A percentile compares a stretch with the other conserved stretches of the same genome.
phyloP scores from a whole-genome alignment of 2,113 vertebrate species.

The Prietella phreatophila region DNA sequence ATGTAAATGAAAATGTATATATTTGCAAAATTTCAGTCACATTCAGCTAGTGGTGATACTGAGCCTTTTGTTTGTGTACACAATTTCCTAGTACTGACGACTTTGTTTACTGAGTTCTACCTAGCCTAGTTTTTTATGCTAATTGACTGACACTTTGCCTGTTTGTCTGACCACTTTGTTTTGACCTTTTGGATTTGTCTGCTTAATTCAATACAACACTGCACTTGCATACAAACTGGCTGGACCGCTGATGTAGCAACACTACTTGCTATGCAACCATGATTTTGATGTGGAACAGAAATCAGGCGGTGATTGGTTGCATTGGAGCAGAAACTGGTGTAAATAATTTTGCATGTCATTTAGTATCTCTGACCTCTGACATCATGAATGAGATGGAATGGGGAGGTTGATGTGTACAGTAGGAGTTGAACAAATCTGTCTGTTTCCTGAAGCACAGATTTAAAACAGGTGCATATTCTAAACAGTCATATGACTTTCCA shows the following conservation, averaged over 20 bases:
- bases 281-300: neutral
- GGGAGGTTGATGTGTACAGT: neutral
- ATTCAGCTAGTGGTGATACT: neutral
- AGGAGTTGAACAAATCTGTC: slow-evolving; percentile 13
- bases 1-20: neutral
- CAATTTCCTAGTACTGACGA: neutral
- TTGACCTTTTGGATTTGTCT: neutral
- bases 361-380: slow-evolving; percentile 30
- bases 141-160: neutral
- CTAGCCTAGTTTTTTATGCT: neutral
- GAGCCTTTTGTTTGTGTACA: neutral
- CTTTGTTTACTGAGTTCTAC: neutral
- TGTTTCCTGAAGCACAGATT: slow-evolving; percentile 38
- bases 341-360: slow-evolving; percentile 19
- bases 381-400: slow-evolving; percentile 1
- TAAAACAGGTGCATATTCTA: slow-evolving; percentile 47
- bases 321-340: neutral
- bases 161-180: neutral
- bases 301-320: neutral
- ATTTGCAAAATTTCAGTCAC: neutral
- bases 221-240: neutral
- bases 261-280: neutral
- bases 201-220: neutral
- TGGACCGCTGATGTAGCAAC: neutral
- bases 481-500: slow-evolving; percentile 16